These are phyloP conservation scores for Hephaestus fuliginosus DNA, from an alignment of 2,797 vertebrate genomes.

Conservation along the genomic window DNA sequence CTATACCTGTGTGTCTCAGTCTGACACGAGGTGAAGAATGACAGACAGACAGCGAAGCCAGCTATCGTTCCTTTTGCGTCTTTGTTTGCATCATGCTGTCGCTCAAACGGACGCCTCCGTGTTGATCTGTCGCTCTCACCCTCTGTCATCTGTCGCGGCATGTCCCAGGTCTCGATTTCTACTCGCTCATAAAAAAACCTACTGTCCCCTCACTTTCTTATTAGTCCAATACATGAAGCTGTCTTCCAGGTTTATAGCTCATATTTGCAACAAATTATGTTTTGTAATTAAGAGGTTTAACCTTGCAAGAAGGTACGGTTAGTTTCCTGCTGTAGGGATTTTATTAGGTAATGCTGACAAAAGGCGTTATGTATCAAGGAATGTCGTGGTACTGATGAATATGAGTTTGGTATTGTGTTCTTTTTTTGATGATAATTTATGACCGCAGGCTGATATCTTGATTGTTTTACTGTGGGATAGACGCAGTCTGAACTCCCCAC, in stretches of 20 bases:
- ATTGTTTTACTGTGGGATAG: conserved; percentile 44
- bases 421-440: conserved; percentile 57
- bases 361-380: conserved; percentile 46
- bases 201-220: conserved; percentile 46
- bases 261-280: conserved; percentile 58
- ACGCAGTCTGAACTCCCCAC: conserved; percentile 33
- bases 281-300: conserved; percentile 63
- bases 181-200: conserved; percentile 8
- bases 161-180: conserved; percentile 42
- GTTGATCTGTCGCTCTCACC: conserved; percentile 18
- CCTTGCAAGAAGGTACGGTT: conserved; percentile 48
- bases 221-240: conserved; percentile 41
- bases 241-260: conserved; percentile 78
- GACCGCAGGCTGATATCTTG: conserved; percentile 46
- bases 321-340: conserved; percentile 50
- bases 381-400: conserved; percentile 61
- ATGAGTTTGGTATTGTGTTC: conserved; percentile 58
- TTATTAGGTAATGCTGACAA: conserved; percentile 43
- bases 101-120: conserved; percentile 33
- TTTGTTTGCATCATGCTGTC: conserved; percentile 50
- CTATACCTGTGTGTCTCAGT: conserved; percentile 44
- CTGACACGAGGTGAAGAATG: conserved; percentile 32
- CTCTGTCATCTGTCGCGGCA: conserved; percentile 36
- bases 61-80: conserved; percentile 47
- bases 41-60: conserved; percentile 37